A percentile compares a stretch with the other conserved stretches of the same genome.
Conservation (phyloP, 2,888 invertebrate species). For the Abrostola triplasia region DNA sequence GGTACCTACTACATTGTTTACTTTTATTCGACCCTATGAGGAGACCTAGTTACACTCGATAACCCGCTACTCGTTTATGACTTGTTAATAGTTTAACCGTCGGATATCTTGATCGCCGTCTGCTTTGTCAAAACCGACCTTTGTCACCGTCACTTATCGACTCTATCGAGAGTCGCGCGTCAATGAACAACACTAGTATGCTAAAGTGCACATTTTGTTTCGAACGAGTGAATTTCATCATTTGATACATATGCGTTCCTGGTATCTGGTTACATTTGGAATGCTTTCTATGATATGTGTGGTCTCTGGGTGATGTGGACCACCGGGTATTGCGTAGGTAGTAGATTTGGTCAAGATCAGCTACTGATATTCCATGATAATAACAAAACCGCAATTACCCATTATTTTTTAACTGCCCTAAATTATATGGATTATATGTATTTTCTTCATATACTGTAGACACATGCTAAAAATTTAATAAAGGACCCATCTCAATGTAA, state of each 20-base stretch:
- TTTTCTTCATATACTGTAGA: no score
- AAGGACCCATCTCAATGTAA: no score
- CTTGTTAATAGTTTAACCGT: conserved; percentile 31
- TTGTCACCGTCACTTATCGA: conserved; percentile 77
- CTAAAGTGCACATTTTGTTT: conserved; percentile 52
- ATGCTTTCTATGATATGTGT: conserved; percentile 40
- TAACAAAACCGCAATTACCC: no score
- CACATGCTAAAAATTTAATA: no score
- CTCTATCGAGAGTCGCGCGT: conserved; percentile 70
- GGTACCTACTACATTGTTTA: no score
- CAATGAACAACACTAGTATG: conserved; percentile 72
- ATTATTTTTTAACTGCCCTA: no score
- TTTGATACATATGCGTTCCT: conserved; percentile 37
- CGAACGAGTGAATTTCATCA: conserved; percentile 60
- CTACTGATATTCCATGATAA: neutral
- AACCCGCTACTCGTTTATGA: conserved; percentile 42
- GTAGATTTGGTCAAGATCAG: neutral
- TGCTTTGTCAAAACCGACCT: conserved; percentile 77
- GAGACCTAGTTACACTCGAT: no score
- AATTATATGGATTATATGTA: no score
- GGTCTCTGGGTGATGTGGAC: conserved; percentile 37
- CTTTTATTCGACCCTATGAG: no score
- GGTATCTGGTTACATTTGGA: conserved; percentile 46
- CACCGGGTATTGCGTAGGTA: conserved; percentile 12
- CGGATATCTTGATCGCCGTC: conserved; percentile 77